Percentiles rank a stretch among this genome's conserved stretches.
Evolutionary conservation across 2,113 vertebrate genomes (phyloP).

Genomic region (Globicephala melas): DNA sequence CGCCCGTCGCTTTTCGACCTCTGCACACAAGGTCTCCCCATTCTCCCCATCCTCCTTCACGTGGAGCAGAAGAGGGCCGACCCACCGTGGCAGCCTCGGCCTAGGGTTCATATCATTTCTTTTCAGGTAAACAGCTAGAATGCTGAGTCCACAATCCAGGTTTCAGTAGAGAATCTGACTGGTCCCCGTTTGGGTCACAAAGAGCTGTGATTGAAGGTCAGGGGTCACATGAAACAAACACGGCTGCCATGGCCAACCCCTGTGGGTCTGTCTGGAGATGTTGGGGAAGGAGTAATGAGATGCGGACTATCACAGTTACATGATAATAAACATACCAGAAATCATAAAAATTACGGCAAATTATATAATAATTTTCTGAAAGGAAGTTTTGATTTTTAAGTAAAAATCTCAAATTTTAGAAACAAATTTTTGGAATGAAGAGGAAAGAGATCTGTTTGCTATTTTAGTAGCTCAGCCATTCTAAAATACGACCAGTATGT

Average conservation of each 20-base stretch:
- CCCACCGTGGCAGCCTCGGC: accelerated
- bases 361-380: background rate
- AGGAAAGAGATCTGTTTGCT: background rate
- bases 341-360: background rate
- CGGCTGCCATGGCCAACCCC: accelerated
- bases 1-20: background rate
- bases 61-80: too few relatives aligned
- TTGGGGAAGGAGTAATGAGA: accelerated
- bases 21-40: background rate
- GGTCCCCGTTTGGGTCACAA: background rate
- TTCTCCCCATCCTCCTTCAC: background rate
- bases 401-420: background rate
- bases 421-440: background rate
- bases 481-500: background rate
- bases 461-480: background rate
- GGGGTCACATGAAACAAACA: background rate
- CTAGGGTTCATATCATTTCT: too few relatives aligned
- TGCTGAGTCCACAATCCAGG: background rate
- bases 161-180: background rate
- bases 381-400: background rate
- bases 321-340: accelerated
- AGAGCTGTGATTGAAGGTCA: background rate
- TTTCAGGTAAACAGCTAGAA: background rate
- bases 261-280: accelerated
- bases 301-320: accelerated